These are phyloP conservation scores for Papilio elwesi DNA, from an alignment of 2,888 invertebrate species.

Conservation along the genomic window DNA sequence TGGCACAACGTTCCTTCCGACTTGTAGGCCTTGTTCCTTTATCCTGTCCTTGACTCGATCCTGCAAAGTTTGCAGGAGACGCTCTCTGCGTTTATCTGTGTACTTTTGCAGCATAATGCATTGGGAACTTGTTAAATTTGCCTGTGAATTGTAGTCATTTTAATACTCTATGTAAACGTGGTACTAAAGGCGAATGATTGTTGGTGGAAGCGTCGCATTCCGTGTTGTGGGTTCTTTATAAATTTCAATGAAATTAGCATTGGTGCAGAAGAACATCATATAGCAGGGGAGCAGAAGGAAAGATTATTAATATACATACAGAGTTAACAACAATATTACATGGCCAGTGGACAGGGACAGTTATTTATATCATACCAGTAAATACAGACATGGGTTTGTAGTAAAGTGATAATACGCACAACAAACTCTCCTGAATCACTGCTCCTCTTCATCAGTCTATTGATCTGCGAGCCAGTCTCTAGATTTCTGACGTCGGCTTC, in stretches of 20 bases:
- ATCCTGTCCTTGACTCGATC: conserved; percentile 59
- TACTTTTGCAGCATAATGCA: conserved; percentile 67
- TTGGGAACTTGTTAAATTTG: conserved; percentile 74
- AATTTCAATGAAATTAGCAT: no score
- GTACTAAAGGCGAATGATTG: no score
- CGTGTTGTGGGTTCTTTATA: no score
- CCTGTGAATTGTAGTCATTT: conserved; percentile 57
- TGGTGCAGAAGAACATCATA: no score
- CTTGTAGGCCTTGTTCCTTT: conserved; percentile 51
- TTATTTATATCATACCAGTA: no score
- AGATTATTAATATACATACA: no score
- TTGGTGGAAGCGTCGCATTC: no score
- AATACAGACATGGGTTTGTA: no score
- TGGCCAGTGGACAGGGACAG: no score
- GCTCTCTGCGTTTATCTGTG: conserved; percentile 58
- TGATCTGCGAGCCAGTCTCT: conserved; percentile 70
- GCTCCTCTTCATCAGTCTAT: conserved; percentile 68
- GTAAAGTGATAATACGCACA: conserved; percentile 56
- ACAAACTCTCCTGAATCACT: conserved; percentile 76
- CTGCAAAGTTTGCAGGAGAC: conserved; percentile 61
- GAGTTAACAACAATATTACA: no score
- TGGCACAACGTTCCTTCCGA: conserved; percentile 61
- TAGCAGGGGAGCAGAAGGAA: no score
- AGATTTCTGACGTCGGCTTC: conserved; percentile 45
- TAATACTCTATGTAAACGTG: no score